These are phyloP conservation scores for Homarus gammarus DNA, from an alignment of 2,888 invertebrate genomes.

Conservation along the genomic window DNA sequence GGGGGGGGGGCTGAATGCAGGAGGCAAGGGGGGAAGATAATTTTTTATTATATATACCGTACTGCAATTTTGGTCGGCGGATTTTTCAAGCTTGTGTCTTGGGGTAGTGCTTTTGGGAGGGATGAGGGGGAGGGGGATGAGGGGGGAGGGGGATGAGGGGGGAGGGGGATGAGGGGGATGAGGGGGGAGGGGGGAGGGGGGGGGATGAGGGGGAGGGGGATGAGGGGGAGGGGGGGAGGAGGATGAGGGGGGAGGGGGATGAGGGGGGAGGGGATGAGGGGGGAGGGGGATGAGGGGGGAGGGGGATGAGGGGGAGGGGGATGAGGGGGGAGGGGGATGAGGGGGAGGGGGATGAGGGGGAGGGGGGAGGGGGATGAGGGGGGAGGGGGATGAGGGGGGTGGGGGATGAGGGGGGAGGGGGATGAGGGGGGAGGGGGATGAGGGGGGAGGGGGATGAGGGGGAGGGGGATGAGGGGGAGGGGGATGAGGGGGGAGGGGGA, in stretches of 20 bases:
- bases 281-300: no score
- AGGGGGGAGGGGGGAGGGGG: not conserved
- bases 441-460: no score
- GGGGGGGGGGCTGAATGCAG: conserved; percentile 16
- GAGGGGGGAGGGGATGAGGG: no score
- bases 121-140: not conserved
- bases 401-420: no score
- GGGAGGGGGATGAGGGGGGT: no score
- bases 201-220: not conserved
- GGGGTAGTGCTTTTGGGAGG: not conserved
- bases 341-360: not conserved
- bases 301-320: not conserved
- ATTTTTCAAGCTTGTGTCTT: conserved; percentile 8
- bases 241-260: no score
- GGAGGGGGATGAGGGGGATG: not conserved
- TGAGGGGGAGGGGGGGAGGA: no score
- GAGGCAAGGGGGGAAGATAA: conserved; percentile 4
- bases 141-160: not conserved
- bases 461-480: no score
- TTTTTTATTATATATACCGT: not conserved
- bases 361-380: no score
- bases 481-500: not conserved
- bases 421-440: no score
- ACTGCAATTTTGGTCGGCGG: conserved; percentile 1
- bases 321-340: not conserved